Base-by-base conservation (phyloP, 1,140 invertebrate species). In the Chrysoperla carnea region DNA sequence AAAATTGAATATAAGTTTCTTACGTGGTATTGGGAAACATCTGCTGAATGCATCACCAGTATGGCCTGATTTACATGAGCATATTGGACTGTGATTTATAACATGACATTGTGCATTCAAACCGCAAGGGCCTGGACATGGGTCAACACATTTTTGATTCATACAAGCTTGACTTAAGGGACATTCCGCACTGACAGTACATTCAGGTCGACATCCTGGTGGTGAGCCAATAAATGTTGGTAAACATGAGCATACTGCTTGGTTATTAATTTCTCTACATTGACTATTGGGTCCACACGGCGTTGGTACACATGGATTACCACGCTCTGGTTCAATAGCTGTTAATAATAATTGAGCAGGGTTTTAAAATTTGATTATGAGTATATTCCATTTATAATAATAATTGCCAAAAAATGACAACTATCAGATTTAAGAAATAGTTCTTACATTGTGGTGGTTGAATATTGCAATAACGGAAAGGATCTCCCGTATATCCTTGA, bases 1-100 rank as follows among this genome's bases (percentile, higher is more conserved):
- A 8, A 47, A 46, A n/a, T 12, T 6, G 15, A 36, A 39, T 2
- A 33, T 12, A 33, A 33, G 6, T 47, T 38, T 55, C 65, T 72
- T 67, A 76, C 73, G 64, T 62, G 67, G 63, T 51, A 65, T 57
- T 29, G 61, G 60, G 43, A 73, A 67, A 55, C 82, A 85, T 51
- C 73, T 73, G 27, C 67, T 68, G 55, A 81, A 82, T 36, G 82
- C 81, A 72, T 87, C 82, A 45, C 83, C 84, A 7, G 79, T 85
- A 48, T 71, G 73, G 55, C 74, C 75, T 50, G 73, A 68, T 47
- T 68, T 64, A 54, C 79, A 83, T 17, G 66, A 72, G 52, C 79
- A 83, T 39, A 78, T 76, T 5, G 75, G 73, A 60, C 71, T 75
- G 54, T 79, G 76, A 56, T 75, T 76, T 28, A 75, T 66, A 4